Conservation (phyloP, 2,888 invertebrate genomes). For the Andrena hattorfiana region DNA sequence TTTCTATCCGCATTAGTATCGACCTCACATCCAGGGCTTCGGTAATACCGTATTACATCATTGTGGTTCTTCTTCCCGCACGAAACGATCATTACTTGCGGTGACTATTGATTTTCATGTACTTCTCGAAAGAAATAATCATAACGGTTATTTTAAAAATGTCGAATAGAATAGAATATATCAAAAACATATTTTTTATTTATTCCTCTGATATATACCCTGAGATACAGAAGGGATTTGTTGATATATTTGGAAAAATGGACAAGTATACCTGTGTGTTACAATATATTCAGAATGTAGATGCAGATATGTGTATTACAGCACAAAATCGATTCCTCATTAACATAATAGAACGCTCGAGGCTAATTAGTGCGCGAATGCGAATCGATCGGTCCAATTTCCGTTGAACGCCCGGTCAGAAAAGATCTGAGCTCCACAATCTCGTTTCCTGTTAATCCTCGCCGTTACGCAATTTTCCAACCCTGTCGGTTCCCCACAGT, state of each 20-base stretch:
- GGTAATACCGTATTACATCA: conserved; percentile 27
- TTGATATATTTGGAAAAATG: no score
- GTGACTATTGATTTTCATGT: conserved; percentile 31
- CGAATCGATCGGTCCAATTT: conserved; percentile 39
- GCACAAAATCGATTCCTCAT: conserved; percentile 11
- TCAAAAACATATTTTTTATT: no score
- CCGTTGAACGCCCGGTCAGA: conserved; percentile 14
- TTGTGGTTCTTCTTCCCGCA: conserved; percentile 29
- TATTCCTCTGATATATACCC: no score
- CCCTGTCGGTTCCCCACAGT: conserved; percentile 29
- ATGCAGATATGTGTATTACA: not conserved
- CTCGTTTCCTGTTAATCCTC: conserved; percentile 42
- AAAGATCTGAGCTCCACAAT: conserved; percentile 18
- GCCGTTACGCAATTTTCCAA: conserved; percentile 51
- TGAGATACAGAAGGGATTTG: no score
- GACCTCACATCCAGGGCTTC: conserved; percentile 48
- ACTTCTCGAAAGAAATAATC: not conserved
- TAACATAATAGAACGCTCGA: conserved; percentile 14
- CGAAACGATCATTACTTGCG: conserved; percentile 25
- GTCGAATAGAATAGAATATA: not conserved
- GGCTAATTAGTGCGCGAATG: not conserved
- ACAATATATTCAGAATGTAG: not conserved
- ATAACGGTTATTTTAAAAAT: not conserved
- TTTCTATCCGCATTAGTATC: conserved; percentile 18
- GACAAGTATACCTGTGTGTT: not conserved